phyloP scores from a whole-genome alignment of 1,140 invertebrate genomes.

The Plodia interpunctella region DNA sequence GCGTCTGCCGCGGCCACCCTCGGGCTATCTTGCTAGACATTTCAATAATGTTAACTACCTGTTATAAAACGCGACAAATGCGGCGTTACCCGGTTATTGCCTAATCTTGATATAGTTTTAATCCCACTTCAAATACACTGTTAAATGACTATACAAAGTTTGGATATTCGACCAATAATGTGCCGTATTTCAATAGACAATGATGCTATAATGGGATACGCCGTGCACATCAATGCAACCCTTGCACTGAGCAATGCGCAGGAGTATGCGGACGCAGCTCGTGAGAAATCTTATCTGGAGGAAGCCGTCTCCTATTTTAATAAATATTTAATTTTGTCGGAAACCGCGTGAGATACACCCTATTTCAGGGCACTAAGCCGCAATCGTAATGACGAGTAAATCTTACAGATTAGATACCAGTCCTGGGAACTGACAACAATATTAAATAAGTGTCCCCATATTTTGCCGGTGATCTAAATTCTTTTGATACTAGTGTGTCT shows the following conservation, averaged over 20 bases:
- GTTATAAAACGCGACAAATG: background rate
- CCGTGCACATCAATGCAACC: background rate
- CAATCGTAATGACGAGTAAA: slow-evolving; percentile 58
- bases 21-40: slow-evolving; percentile 31
- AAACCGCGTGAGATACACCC: slow-evolving; percentile 43
- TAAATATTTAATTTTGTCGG: slow-evolving; percentile 69
- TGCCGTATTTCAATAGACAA: background rate
- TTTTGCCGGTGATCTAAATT: slow-evolving; percentile 37
- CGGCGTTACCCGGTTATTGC: background rate
- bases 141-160: background rate
- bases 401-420: slow-evolving; percentile 66
- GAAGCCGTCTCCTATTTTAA: slow-evolving; percentile 55
- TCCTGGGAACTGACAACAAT: slow-evolving; percentile 65
- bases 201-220: background rate
- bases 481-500: slow-evolving; percentile 16
- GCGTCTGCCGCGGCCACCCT: slow-evolving; percentile 48
- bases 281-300: slow-evolving; percentile 64
- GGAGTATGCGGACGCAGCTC: slow-evolving; percentile 14
- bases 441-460: slow-evolving; percentile 39
- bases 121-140: background rate
- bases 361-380: slow-evolving; percentile 39
- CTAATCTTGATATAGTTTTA: background rate
- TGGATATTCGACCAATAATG: background rate
- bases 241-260: background rate
- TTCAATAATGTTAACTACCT: slow-evolving; percentile 45